These are phyloP conservation scores for Euwallacea similis DNA, from an alignment of 1,140 invertebrate genomes.

Conservation along the genomic window DNA sequence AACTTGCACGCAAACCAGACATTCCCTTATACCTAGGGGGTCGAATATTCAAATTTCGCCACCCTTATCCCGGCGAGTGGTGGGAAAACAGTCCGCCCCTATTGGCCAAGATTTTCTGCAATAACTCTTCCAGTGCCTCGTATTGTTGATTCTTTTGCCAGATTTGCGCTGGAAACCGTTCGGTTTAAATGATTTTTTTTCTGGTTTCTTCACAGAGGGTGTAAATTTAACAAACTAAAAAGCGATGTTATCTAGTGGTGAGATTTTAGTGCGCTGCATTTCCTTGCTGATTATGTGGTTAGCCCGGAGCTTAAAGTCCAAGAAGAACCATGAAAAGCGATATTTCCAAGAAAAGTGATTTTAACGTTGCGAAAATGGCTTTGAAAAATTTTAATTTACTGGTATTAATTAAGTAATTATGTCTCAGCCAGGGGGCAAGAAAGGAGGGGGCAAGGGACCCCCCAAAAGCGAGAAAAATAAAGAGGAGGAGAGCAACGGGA, in stretches of 20 bases:
- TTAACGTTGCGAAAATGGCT: neutral
- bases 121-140: constrained; percentile 28
- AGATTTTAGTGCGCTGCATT: constrained; percentile 28
- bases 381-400: neutral
- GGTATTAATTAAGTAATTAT: constrained; percentile 39
- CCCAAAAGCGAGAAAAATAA: constrained; percentile 57
- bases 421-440: constrained; percentile 54
- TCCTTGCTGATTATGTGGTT: constrained; percentile 19
- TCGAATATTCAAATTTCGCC: constrained; percentile 33
- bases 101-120: constrained; percentile 42
- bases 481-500: constrained; percentile 64
- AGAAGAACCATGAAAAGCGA: neutral
- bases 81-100: constrained; percentile 16
- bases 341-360: neutral
- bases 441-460: constrained; percentile 54
- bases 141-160: constrained; percentile 25
- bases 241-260: constrained; percentile 26
- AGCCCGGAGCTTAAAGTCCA: constrained; percentile 9
- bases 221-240: neutral
- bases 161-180: constrained; percentile 13
- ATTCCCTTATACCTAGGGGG: neutral
- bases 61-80: constrained; percentile 4
- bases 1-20: constrained; percentile 9
- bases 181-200: neutral
- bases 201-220: too few relatives aligned